Conservation (phyloP, 2,888 invertebrate species). For the Acleris holmiana region DNA sequence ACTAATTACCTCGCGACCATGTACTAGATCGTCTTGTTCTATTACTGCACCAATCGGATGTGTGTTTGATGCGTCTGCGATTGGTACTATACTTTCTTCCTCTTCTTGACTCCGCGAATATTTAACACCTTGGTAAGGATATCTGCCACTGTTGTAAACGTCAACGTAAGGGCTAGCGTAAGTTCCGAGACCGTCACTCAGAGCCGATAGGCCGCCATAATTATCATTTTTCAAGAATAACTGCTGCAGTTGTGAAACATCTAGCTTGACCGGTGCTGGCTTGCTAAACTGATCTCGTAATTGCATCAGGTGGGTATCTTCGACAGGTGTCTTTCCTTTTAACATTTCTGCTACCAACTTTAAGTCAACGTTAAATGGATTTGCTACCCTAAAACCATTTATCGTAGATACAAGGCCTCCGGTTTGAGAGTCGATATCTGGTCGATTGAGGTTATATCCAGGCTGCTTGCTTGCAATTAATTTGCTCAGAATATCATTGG, state of each 20-base stretch:
- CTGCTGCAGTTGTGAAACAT: constrained; percentile 69
- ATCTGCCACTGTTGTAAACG: constrained; percentile 62
- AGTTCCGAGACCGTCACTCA: constrained; percentile 58
- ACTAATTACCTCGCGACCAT: constrained; percentile 56
- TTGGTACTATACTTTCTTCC: constrained; percentile 72
- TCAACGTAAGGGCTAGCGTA: constrained; percentile 68
- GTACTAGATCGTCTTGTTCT: constrained; percentile 68
- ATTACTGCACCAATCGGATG: constrained; percentile 80
- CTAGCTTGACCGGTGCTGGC: constrained; percentile 63
- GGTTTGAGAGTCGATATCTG: constrained; percentile 63
- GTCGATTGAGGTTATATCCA: constrained; percentile 56
- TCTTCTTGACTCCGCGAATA: constrained; percentile 80
- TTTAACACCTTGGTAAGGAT: constrained; percentile 74
- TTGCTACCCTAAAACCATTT: constrained; percentile 79
- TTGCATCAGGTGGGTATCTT: constrained; percentile 63
- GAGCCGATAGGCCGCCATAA: constrained; percentile 49
- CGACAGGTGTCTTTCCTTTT: constrained; percentile 68
- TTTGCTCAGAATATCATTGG: constrained; percentile 66
- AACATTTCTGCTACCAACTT: constrained; percentile 78
- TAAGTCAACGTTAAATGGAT: constrained; percentile 80
- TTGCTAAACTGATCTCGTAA: constrained; percentile 66
- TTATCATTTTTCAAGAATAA: constrained; percentile 69
- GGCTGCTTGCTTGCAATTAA: constrained; percentile 64
- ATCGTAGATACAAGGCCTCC: constrained; percentile 67
- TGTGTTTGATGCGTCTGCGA: constrained; percentile 70